Percentiles rank a stretch among this genome's conserved stretches.
Evolutionary conservation across 2,888 invertebrate genomes (phyloP).

Genomic region (Deroplatys truncata): DNA sequence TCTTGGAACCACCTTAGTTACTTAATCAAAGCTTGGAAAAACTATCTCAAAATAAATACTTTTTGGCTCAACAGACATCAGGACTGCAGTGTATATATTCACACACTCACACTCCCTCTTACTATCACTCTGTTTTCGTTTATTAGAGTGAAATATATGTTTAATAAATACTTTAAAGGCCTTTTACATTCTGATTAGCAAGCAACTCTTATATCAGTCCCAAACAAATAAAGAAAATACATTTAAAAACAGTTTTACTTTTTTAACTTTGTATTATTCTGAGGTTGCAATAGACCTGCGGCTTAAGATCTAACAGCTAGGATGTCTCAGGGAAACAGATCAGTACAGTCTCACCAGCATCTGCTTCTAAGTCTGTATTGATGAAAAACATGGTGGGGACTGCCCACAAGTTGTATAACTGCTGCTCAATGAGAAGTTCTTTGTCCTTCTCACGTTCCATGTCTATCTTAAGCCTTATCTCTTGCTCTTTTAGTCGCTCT

Average conservation of each 20-base stretch:
- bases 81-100: too few species aligned
- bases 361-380: constrained; percentile 16
- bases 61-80: too few species aligned
- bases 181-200: neutral
- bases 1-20: too few species aligned
- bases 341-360: neutral
- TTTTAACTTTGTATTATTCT: neutral
- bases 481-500: constrained; percentile 9
- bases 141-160: too few species aligned
- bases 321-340: neutral
- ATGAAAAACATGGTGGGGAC: constrained; percentile 15
- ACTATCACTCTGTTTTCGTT: too few species aligned
- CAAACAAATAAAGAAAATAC: neutral
- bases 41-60: too few species aligned
- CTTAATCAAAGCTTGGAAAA: too few species aligned
- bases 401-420: constrained; percentile 16
- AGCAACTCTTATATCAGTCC: neutral
- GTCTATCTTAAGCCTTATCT: constrained; percentile 7
- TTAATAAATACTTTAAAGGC: neutral
- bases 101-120: too few species aligned
- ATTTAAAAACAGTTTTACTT: neutral
- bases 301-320: neutral
- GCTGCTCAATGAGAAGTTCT: constrained; percentile 16
- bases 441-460: constrained; percentile 17
- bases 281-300: neutral